Conservation (phyloP, 1,140 invertebrate genomes). For the Aleiodes sp. region DNA sequence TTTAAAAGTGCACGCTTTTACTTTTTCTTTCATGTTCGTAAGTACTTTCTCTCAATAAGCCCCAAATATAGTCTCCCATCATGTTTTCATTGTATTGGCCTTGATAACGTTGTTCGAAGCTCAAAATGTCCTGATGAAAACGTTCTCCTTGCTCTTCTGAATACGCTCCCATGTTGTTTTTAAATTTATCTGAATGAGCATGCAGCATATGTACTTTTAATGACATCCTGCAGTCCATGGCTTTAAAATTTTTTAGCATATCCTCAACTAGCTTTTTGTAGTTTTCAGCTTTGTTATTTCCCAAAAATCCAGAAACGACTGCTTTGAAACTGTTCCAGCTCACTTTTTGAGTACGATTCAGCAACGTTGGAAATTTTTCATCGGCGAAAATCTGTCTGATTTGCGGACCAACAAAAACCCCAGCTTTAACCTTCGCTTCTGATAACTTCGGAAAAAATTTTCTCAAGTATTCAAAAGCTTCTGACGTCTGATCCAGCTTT, state of each 20-base stretch:
- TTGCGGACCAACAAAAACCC: constrained; percentile 51
- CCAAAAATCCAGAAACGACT: too few relatives aligned
- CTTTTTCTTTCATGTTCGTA: too few relatives aligned
- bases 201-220: constrained; percentile 56
- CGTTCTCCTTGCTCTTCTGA: too few relatives aligned
- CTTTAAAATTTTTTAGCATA: constrained; percentile 40
- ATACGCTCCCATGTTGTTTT: constrained; percentile 50
- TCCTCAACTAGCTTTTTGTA: constrained; percentile 40
- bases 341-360: constrained; percentile 33
- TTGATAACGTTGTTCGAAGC: too few relatives aligned
- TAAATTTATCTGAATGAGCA: constrained; percentile 55
- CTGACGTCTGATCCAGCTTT: too few relatives aligned
- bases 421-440: constrained; percentile 49
- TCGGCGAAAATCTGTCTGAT: constrained; percentile 45
- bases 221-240: constrained; percentile 57
- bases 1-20: too few relatives aligned
- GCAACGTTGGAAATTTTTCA: constrained; percentile 32
- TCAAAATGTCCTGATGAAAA: too few relatives aligned
- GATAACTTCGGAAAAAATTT: constrained; percentile 48
- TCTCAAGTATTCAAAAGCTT: constrained; percentile 48
- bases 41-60: too few relatives aligned
- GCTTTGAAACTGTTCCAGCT: constrained; percentile 36
- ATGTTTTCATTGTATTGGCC: too few relatives aligned
- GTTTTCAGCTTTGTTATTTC: constrained; percentile 36
- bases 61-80: too few relatives aligned